Percentiles rank a stretch among this genome's conserved stretches.
Conservation (phyloP, 2,797 vertebrate species). For the Mus caroli region DNA sequence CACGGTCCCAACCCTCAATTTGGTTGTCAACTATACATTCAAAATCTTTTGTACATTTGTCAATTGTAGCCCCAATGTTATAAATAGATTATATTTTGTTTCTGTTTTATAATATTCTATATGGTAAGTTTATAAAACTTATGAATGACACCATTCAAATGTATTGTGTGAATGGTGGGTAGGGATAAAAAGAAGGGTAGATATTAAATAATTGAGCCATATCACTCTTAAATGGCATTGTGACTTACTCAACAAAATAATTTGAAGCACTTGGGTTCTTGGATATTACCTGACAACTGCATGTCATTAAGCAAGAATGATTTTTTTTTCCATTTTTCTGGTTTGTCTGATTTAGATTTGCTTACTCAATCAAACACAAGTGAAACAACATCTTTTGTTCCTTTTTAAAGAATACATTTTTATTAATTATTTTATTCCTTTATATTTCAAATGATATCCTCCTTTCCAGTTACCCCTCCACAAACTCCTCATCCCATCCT, state of each 20-base stretch:
- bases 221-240: neutral
- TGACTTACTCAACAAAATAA: neutral
- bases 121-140: conserved; percentile 1
- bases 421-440: neutral
- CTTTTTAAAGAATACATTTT: neutral
- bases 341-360: neutral
- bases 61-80: neutral
- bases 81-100: neutral
- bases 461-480: neutral
- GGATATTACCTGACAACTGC: neutral
- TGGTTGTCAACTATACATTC: neutral
- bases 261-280: neutral
- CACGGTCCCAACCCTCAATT: neutral
- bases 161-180: neutral
- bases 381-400: neutral
- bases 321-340: neutral
- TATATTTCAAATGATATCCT: neutral
- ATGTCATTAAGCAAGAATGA: neutral
- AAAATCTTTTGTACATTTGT: neutral
- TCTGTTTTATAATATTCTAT: neutral
- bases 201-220: neutral
- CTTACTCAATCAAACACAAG: neutral
- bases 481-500: neutral
- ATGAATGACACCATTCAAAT: neutral
- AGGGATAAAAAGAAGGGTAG: fast-evolving